These are phyloP conservation scores for Ctenopoma multispine DNA, from an alignment of 2,797 vertebrate species.

Conservation along the genomic window DNA sequence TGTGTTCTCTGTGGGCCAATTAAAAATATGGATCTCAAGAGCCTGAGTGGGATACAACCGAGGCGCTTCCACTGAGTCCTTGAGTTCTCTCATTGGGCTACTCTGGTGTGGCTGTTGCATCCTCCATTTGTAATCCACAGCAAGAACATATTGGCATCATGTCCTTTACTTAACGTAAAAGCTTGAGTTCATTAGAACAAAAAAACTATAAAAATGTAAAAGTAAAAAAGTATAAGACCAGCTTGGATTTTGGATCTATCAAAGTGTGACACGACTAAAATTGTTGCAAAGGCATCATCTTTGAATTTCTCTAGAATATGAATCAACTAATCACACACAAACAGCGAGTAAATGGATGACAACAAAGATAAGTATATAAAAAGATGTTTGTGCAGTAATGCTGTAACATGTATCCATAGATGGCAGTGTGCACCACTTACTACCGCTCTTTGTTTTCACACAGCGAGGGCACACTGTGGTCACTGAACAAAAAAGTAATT, in stretches of 20 bases:
- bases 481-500: conserved; percentile 47
- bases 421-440: conserved; percentile 75
- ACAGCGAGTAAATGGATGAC: no score
- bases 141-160: conserved; percentile 13
- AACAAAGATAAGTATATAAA: no score
- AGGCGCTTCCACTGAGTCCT: conserved; percentile 49
- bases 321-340: neutral
- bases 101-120: conserved; percentile 14
- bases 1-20: conserved; percentile 72
- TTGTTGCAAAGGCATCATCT: neutral
- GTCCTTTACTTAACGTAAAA: neutral
- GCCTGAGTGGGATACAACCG: conserved; percentile 50
- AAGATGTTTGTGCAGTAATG: conserved; percentile 19
- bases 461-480: conserved; percentile 32
- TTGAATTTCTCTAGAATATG: neutral
- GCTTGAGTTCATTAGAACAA: neutral
- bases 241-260: neutral
- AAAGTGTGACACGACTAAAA: neutral
- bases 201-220: no score
- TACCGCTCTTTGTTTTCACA: conserved; percentile 42
- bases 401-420: conserved; percentile 62
- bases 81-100: conserved; percentile 49
- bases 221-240: no score
- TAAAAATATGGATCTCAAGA: conserved; percentile 73
- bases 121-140: conserved; percentile 1